Evolutionary conservation across 2,113 vertebrate genomes (phyloP), one percentile per base, ranked within the genome.

Genomic region (Amazona guildingii): DNA sequence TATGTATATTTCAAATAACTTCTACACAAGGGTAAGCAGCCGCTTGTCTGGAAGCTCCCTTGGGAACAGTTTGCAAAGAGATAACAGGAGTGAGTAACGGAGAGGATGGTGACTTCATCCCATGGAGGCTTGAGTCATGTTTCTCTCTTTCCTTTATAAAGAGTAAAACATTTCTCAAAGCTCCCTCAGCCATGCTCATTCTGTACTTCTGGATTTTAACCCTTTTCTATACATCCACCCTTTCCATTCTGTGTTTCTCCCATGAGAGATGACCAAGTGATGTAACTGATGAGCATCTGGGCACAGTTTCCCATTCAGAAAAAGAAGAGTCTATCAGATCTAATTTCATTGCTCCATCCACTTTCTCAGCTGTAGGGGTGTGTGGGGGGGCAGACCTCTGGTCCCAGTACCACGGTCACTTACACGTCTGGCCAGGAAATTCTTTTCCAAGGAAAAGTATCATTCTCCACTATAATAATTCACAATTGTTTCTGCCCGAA

Each of bases 81-180:
- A 98, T 97, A 97, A 97, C 20, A 55, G 91, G 79, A 95, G 97
- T 95, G 98, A 97, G 97, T 98, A 98, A 98, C 93, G 79, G 97
- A 96, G 95, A 94, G 83, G 91, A 93, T 76, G 80, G 86, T 97
- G 96, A 96, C 92, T 96, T 97, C 94, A 94, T 86, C 9, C 78
- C 35, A 4, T 5, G 24, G 57, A 96, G 96, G 48, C 91, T 93
- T 88, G 61, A 92, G 79, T 85, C 25, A 33, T 91, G 84, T 80
- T 96, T 94, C 94, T 96, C 92, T 75, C 64, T 72, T 91, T 70
- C 73, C 18, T 94, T 94, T 87, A 64, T 90, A 74, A 94, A 97
- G 96, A 94, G 82, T 55, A 81, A 84, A 93, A 69, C 4, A 46
- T 55, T 85, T 95, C 73, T 77, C 59, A 85, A 88, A n/a, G 15